These are phyloP conservation scores for Cylas formicarius DNA, from an alignment of 1,140 invertebrate genomes.

Conservation along the genomic window DNA sequence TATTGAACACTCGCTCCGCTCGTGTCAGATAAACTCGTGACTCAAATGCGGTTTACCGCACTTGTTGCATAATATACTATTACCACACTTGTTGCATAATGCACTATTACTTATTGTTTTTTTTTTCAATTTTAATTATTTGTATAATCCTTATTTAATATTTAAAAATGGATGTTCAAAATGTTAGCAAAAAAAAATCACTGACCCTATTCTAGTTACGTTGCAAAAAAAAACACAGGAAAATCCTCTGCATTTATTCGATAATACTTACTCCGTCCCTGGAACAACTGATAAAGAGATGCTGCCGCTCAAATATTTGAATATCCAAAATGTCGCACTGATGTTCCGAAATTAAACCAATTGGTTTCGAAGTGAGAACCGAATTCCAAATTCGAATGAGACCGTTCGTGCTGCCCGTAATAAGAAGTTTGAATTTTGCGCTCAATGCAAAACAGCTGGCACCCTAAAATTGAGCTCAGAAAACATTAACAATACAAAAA, in stretches of 20 bases:
- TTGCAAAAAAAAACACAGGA: too few relatives aligned
- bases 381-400: conserved; percentile 46
- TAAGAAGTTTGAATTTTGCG: conserved; percentile 41
- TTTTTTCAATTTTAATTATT: too few relatives aligned
- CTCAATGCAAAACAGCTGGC: conserved; percentile 46
- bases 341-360: conserved; percentile 35
- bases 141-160: too few relatives aligned
- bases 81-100: too few relatives aligned
- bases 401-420: conserved; percentile 45
- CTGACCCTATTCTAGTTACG: too few relatives aligned
- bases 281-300: conserved; percentile 44
- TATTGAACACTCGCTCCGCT: too few relatives aligned
- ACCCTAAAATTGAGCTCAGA: conserved; percentile 39
- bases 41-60: too few relatives aligned
- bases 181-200: conserved; percentile 8
- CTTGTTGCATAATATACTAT: too few relatives aligned
- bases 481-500: conserved; percentile 2
- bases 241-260: too few relatives aligned
- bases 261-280: conserved; percentile 44
- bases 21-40: too few relatives aligned
- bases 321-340: conserved; percentile 42
- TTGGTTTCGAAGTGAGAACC: conserved; percentile 37
- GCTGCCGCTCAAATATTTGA: conserved; percentile 38
- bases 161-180: too few relatives aligned
- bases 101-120: too few relatives aligned